Conservation (phyloP, 2,888 invertebrate genomes). For the Troglohyphantes excavatus region DNA sequence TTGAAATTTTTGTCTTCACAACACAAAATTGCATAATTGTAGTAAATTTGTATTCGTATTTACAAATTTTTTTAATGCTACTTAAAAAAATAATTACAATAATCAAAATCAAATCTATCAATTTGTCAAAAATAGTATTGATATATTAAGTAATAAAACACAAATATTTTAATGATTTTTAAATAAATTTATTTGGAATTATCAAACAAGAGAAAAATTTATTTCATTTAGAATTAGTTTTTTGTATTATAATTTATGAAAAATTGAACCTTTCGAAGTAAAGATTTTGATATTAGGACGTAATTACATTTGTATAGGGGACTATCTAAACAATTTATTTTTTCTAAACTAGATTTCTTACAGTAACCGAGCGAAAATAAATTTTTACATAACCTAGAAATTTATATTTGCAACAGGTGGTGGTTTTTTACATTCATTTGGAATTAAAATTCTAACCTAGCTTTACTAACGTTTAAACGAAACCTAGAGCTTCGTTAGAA, state of each 20-base stretch:
- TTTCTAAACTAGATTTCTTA: constrained; percentile 69
- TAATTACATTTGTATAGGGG: constrained; percentile 34
- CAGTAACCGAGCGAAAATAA: not conserved
- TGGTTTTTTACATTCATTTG: constrained; percentile 62
- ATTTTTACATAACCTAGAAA: constrained; percentile 41
- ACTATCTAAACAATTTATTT: constrained; percentile 34
- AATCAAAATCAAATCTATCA: too few relatives aligned
- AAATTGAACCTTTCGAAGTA: constrained; percentile 7
- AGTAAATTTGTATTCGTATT: too few relatives aligned
- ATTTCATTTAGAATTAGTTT: too few relatives aligned
- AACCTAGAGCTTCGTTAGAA: constrained; percentile 71
- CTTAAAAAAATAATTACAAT: too few relatives aligned
- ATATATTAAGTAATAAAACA: too few relatives aligned
- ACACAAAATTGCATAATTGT: too few relatives aligned
- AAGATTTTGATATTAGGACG: constrained; percentile 14
- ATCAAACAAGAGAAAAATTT: too few relatives aligned
- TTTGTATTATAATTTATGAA: not conserved
- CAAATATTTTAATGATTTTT: too few relatives aligned
- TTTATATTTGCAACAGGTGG: constrained; percentile 56
- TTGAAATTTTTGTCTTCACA: too few relatives aligned
- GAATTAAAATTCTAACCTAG: constrained; percentile 59
- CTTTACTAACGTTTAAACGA: constrained; percentile 63
- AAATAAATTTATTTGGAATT: too few relatives aligned
- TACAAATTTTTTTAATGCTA: too few relatives aligned
- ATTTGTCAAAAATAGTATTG: too few relatives aligned